Base-by-base conservation (phyloP, 2,888 invertebrate species). In the Exephanes ischioxanthus region DNA sequence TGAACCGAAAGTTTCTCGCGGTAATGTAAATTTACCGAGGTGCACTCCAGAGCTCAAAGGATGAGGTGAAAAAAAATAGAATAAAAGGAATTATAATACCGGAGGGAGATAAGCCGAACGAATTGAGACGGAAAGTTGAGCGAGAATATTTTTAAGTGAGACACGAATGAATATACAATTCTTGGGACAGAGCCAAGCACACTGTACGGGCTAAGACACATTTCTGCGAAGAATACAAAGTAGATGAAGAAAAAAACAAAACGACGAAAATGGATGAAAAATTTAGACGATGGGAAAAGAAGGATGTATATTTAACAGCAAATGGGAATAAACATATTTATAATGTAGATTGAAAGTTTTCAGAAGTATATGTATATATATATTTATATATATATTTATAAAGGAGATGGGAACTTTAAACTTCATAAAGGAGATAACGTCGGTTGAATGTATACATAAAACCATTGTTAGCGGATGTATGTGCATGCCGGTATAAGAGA, bases 41-140 rank as follows among this genome's bases (percentile, higher is more conserved):
- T 75, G 80, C 73, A 51, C 70, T 71, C 66, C 51, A 30, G 75
- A 41, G 75, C 71, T 79, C 79, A 83, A 85, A 83, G 83, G 53
- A 66, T 58, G 48, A 83, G 83, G 19, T 68, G 53, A 67, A n/a
- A 37, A 37, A 72, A 58, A 58, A 70, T 51, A 51, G 26, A 58
- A n/a, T 16, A 22, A 41, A 61, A 53, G 33, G 70, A 73, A 82
- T 78, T 51, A 53, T 67, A 70, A 75, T 75, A 61, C n/a, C 26
- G 22, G 41, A 41, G 41, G 9, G 22, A 33, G 67, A 71, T 51
- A 63, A 72, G 63, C 51, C 22, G 80, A 48, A 80, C 58, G 19
- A 67, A 84, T 76, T 30, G 75, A 26, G 80, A 84, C 68, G 51
- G 16, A 33, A 37, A 80, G 61, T 53, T 75, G n/a, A n/a, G 55